Evolutionary conservation across 2,797 vertebrate genomes (phyloP).

Genomic region (Takifugu rubripes): DNA sequence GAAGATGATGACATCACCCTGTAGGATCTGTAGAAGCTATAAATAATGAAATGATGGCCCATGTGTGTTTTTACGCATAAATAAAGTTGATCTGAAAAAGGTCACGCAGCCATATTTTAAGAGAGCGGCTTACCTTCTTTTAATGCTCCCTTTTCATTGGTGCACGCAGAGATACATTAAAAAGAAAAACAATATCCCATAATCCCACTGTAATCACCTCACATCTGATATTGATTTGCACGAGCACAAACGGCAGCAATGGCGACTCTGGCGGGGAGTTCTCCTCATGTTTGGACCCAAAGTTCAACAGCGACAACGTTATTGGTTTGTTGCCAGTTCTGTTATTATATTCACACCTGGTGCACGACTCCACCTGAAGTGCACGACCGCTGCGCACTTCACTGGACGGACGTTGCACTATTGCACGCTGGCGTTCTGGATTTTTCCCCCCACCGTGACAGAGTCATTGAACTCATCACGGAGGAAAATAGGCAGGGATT

Average conservation of each 20-base stretch:
- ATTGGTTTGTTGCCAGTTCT: too few species aligned
- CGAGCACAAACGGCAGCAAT: neutral
- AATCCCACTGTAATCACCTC: conserved; percentile 28
- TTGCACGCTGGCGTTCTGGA: conserved; percentile 2
- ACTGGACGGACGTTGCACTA: conserved; percentile 19
- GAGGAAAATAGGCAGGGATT: conserved; percentile 1
- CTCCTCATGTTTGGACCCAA: neutral
- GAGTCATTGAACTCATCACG: conserved; percentile 34
- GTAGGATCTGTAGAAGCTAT: too few species aligned
- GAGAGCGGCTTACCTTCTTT: neutral
- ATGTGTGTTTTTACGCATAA: too few species aligned
- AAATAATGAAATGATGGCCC: too few species aligned
- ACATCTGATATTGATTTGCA: conserved; percentile 11
- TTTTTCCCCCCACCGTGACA: conserved; percentile 2
- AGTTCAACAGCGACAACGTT: neutral
- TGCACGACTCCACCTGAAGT: neutral
- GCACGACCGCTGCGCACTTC: neutral
- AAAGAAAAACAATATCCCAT: conserved; percentile 4
- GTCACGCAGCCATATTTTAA: conserved; percentile 7
- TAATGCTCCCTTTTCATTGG: conserved; percentile 18
- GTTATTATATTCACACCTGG: too few species aligned
- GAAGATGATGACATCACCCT: too few species aligned
- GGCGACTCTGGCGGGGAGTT: neutral
- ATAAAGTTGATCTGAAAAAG: too few species aligned
- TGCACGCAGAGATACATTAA: conserved; percentile 7